These are phyloP conservation scores for Plumapathes pennacea DNA, from an alignment of 92 coral and sea anemone species.

Conservation along the genomic window DNA sequence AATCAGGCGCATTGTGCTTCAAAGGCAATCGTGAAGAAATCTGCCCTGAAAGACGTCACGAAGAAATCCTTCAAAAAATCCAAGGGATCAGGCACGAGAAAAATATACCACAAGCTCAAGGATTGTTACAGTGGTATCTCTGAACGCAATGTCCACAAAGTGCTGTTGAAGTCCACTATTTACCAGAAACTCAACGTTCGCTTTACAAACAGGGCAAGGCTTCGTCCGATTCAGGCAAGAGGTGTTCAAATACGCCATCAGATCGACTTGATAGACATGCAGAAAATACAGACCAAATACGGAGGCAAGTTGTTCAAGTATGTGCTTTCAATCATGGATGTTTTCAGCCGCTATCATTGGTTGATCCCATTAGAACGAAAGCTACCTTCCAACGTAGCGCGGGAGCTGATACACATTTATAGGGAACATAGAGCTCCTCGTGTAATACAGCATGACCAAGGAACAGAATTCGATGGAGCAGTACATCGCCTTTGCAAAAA, in stretches of 20 bases:
- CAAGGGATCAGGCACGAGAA: slow-evolving; percentile 19
- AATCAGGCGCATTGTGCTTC: slow-evolving; percentile 7
- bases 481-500: slow-evolving; percentile 15
- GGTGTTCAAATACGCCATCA: slow-evolving; percentile 22
- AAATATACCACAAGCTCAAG: slow-evolving; percentile 24
- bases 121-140: slow-evolving; percentile 17
- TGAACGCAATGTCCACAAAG: slow-evolving; percentile 6
- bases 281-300: slow-evolving; percentile 4
- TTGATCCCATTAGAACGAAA: slow-evolving; percentile 16
- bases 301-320: slow-evolving; percentile 6
- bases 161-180: background rate
- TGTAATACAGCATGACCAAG: slow-evolving; percentile 26
- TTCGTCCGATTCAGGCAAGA: slow-evolving; percentile 18
- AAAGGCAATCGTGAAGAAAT: slow-evolving; percentile 8
- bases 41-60: background rate
- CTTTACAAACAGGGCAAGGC: slow-evolving; percentile 16
- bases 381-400: slow-evolving; percentile 10
- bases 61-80: slow-evolving; percentile 6
- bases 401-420: slow-evolving; percentile 5
- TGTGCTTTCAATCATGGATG: slow-evolving; percentile 12
- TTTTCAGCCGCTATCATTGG: slow-evolving; percentile 25
- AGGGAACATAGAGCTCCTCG: slow-evolving; percentile 44
- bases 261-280: slow-evolving; percentile 15
- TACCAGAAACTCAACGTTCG: slow-evolving; percentile 15
- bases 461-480: slow-evolving; percentile 9